phyloP scores from a whole-genome alignment of 2,888 invertebrate genomes.

The Subacronicta megacephala region DNA sequence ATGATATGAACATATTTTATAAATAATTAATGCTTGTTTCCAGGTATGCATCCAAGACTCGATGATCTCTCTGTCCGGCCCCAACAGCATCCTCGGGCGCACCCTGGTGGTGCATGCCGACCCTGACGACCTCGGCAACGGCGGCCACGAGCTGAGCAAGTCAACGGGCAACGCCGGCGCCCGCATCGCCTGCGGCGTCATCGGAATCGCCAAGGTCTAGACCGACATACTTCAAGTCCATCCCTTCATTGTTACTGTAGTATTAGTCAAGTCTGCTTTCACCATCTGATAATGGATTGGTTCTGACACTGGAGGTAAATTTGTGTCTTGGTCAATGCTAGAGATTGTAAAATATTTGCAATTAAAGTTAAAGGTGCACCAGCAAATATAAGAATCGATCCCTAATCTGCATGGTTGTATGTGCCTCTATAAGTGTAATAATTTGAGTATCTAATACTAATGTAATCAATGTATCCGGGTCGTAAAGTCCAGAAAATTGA shows the following conservation, averaged over 20 bases:
- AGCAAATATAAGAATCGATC: slow-evolving; percentile 6
- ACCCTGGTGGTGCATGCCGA: slow-evolving; percentile 97
- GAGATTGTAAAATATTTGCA: too few species aligned
- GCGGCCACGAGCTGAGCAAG: slow-evolving; percentile 97
- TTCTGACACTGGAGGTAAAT: too few species aligned
- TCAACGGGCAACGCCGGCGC: slow-evolving; percentile 98
- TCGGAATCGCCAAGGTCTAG: slow-evolving; percentile 91
- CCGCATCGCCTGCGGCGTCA: slow-evolving; percentile 96
- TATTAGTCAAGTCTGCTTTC: slow-evolving; percentile 33
- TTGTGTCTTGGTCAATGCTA: too few species aligned
- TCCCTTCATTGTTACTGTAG: slow-evolving; percentile 29
- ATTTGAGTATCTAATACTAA: slow-evolving; percentile 36
- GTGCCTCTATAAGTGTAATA: slow-evolving; percentile 30
- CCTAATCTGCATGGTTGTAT: slow-evolving; percentile 11
- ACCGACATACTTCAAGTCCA: slow-evolving; percentile 7
- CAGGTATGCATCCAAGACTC: slow-evolving; percentile 83
- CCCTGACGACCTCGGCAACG: slow-evolving; percentile 97
- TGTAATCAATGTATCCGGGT: slow-evolving; percentile 21
- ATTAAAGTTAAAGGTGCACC: slow-evolving; percentile 8
- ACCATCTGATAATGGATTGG: slow-evolving; percentile 1
- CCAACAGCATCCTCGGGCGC: slow-evolving; percentile 94
- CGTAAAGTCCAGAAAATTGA: slow-evolving; percentile 19
- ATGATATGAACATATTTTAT: too few species aligned
- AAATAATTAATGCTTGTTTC: slow-evolving; percentile 1
- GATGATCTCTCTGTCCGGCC: slow-evolving; percentile 87